Conservation (phyloP, 2,113 vertebrate species). For the pig (Sus scrofa) region T2T-Sscrofa CM000816.6:15944001-15944500, state of each 20-base stretch:
- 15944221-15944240: background rate
- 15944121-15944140: background rate
- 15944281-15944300: background rate
- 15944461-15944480: background rate
- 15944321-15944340: background rate
- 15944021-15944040: background rate
- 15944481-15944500: constrained; percentile 2
- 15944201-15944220: background rate
- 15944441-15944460: background rate
- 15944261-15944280: background rate
- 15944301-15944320: constrained; percentile 7
- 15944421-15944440: background rate
- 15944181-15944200: background rate
- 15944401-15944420: background rate
- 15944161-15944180: background rate
- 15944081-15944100: background rate
- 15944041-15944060: background rate
- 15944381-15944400: background rate
- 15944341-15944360: background rate
- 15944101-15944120: background rate
- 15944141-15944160: background rate
- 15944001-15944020: background rate
- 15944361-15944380: background rate
- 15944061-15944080: background rate
- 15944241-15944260: background rate